Conservation (phyloP, 2,888 invertebrate species). For the Tricholauxania praeusta region DNA sequence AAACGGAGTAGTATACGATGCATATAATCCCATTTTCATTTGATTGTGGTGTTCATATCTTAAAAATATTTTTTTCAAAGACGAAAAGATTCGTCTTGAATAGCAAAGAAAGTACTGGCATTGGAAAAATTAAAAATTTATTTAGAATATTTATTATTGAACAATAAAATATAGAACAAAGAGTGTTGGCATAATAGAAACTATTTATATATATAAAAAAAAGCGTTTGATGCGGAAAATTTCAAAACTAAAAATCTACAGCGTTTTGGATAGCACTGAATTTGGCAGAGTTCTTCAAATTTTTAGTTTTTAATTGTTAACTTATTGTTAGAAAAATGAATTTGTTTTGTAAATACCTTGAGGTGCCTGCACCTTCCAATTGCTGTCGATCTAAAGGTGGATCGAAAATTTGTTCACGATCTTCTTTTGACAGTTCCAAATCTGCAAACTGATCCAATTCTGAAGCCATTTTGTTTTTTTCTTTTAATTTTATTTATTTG, state of each 20-base stretch:
- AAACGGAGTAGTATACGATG: too few species aligned
- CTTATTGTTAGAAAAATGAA: background rate
- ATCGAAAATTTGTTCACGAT: conserved; percentile 81
- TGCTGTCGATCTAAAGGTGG: conserved; percentile 69
- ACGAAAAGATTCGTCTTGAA: too few species aligned
- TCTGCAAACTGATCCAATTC: conserved; percentile 76
- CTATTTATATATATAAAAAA: background rate
- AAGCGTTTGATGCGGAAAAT: background rate
- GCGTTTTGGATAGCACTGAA: too few species aligned
- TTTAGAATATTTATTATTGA: too few species aligned
- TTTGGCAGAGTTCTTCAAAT: too few species aligned
- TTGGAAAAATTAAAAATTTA: too few species aligned
- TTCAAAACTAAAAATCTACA: background rate
- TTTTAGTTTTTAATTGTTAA: background rate
- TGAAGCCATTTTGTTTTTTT: conserved; percentile 62
- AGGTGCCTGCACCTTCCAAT: conserved; percentile 68
- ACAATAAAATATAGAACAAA: conserved; percentile 21
- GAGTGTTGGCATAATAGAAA: conserved; percentile 23
- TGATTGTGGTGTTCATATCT: too few species aligned
- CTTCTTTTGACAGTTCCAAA: conserved; percentile 77
- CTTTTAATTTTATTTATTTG: conserved; percentile 39
- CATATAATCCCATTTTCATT: too few species aligned
- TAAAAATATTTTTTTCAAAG: too few species aligned
- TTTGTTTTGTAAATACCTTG: conserved; percentile 61
- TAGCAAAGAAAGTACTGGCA: too few species aligned